Evolutionary conservation across 2,888 invertebrate species (phyloP), one percentile per base, ranked within the genome.

Genomic region (Drosophila anceps): DNA sequence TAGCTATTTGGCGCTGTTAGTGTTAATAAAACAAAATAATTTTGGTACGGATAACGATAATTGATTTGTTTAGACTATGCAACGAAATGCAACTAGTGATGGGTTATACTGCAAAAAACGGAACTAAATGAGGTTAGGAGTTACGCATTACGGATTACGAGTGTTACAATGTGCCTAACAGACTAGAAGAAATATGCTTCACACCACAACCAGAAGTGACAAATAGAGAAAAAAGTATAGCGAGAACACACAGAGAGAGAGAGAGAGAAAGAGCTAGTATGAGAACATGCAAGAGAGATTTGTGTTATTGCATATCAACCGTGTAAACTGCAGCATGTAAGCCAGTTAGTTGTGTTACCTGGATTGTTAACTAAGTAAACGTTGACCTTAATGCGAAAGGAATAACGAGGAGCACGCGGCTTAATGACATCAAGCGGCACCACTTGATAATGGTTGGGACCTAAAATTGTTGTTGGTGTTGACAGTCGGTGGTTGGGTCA

Each of bases 391-490:
- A 92, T 90, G 81, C 92, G 92, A 91, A 93, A 92, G 68, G 92
- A 89, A 80, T 93, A 93, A 69, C 91, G 91, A 70, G 93, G 93
- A 69, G 93, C 91, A 63, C 91, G 91, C 72, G 86, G 95, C 89
- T 90, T 92, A 73, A 89, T 79, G 44, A 93, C 92, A 91, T 95
- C 95, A 60, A 95, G 93, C 87, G 94, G 94, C 84, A 95, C 95
- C 79, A 94, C 93, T 93, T 94, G 94, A 88, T 93, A 93, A 81
- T 92, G 90, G 78, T 92, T 92, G 71, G 93, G 91, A 82, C 92
- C 93, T 93, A 91, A 73, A 57, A 33, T 50, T 8, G 13, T 31
- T 31, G 31, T 33, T 33, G 31, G 18, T 62, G 33, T 31, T 62
- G 50, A 31, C 46, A 53, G 51, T 66, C 68, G 51, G 51, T 55